These are phyloP conservation scores for Heterotis niloticus DNA, from an alignment of 2,113 vertebrate species.

Conservation along the genomic window DNA sequence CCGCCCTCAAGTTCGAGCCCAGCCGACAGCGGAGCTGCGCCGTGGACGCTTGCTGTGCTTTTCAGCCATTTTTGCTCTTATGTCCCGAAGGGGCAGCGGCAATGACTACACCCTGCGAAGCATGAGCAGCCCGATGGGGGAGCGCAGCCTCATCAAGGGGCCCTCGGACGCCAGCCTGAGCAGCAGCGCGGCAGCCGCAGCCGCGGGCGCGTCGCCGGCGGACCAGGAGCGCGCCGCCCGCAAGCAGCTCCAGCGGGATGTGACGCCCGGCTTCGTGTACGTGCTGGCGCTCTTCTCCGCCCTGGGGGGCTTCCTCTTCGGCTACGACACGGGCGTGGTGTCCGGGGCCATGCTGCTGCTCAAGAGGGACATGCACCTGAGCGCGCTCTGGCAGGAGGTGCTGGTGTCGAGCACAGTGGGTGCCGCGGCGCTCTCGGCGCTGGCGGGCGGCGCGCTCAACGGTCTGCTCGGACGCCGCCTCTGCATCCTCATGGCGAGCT, in stretches of 20 bases:
- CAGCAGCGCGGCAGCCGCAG: slow-evolving; percentile 42
- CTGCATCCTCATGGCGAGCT: slow-evolving; percentile 84
- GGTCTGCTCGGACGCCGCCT: slow-evolving; percentile 73
- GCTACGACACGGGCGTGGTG: slow-evolving; percentile 95
- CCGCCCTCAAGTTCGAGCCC: not conserved
- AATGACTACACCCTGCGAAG: slow-evolving; percentile 70
- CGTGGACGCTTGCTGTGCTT: not conserved
- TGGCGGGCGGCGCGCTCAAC: slow-evolving; percentile 78
- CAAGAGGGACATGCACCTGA: slow-evolving; percentile 83
- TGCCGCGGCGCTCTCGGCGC: slow-evolving; percentile 80
- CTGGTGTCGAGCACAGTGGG: slow-evolving; percentile 88
- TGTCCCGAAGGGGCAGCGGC: slow-evolving; percentile 67
- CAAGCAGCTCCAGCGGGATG: slow-evolving; percentile 62
- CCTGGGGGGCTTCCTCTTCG: slow-evolving; percentile 90
- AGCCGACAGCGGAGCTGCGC: not conserved
- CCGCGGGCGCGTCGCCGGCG: slow-evolving; percentile 14
- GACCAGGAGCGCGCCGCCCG: slow-evolving; percentile 68
- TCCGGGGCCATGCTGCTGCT: slow-evolving; percentile 92
- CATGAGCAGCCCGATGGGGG: slow-evolving; percentile 70
- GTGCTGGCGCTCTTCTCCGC: slow-evolving; percentile 75
- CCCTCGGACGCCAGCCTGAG: slow-evolving; percentile 59
- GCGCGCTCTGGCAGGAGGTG: slow-evolving; percentile 88
- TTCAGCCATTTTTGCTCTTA: slow-evolving; percentile 29
- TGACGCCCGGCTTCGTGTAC: slow-evolving; percentile 71
- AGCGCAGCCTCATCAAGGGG: slow-evolving; percentile 66